Evolutionary conservation across 2,888 invertebrate genomes (phyloP), one percentile per base, ranked within the genome.

Genomic region (Tetanocera ferruginea): DNA sequence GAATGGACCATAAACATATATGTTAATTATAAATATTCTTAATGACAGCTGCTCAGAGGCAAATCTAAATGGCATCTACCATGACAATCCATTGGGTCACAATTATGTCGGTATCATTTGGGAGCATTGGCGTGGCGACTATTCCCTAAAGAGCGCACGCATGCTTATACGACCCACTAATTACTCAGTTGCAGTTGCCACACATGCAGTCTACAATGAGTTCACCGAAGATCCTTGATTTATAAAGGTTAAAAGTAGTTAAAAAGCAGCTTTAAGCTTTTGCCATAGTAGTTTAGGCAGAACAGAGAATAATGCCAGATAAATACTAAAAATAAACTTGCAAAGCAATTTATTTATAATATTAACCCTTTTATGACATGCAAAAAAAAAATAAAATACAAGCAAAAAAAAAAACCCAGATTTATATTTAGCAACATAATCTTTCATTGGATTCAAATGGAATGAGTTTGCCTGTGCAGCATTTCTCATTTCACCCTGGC

Each of bases 71-170:
- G 92, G 92, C 3, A 86, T 91, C 37, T 92, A 91, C 84, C 89
- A 88, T 81, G 79, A 84, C 17, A 86, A 87, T 51, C 90, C 91
- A 0, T 83, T 84, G 4, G 88, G 88, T 17, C 91, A 91, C 82
- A 90, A 91, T 78, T 92, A 90, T 81, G 87, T 90, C 67, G 92
- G 92, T 51, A 90, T 93, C 66, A 90, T 92, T 81, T 92, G 93
- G 92, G 91, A 92, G 81, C 89, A 90, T 79, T 92, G 92, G 92
- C 88, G 89, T 71, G 92, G 91, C n/a, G 91, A 92, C 84, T 91
- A 91, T 84, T 91, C 91, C 1, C 84, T 93, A 79, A 91, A 90
- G 79, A 88, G 88, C 66, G 88, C 91, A 0, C 89, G 90, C 80
- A 92, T 93, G 91, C 78, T 89, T 76, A 86, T 89, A 69, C 84